Percentiles rank a stretch among this genome's conserved stretches.
Conservation (phyloP, 2,113 vertebrate species). For the Thymallus thymallus region DNA sequence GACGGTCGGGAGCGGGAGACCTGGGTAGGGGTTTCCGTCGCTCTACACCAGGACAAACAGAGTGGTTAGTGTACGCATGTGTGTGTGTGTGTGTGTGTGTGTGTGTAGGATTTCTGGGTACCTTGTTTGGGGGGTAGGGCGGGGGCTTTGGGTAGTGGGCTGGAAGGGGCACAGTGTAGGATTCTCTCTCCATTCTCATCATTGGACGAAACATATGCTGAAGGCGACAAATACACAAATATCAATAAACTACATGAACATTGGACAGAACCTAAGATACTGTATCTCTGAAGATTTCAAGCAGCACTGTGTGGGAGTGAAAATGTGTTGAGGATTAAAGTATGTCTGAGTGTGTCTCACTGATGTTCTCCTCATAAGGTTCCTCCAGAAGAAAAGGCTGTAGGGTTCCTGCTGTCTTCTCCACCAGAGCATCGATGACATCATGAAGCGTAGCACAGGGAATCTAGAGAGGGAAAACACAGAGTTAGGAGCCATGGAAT, state of each 20-base stretch:
- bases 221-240: conserved; percentile 7
- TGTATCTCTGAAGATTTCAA: no score
- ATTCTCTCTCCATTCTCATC: conserved; percentile 79
- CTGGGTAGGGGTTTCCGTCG: conserved; percentile 67
- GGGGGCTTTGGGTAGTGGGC: conserved; percentile 61
- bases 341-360: conserved; percentile 55
- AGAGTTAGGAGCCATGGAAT: not conserved
- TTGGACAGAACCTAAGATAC: no score
- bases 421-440: conserved; percentile 81
- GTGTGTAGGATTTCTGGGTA: conserved; percentile 31
- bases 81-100: not conserved
- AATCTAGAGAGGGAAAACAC: conserved; percentile 62
- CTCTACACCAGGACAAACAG: conserved; percentile 33
- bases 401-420: conserved; percentile 76
- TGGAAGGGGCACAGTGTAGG: conserved; percentile 70
- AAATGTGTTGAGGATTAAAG: not conserved
- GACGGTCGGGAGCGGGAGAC: conserved; percentile 64
- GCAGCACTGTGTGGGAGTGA: conserved; percentile 1
- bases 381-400: conserved; percentile 81
- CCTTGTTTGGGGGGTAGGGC: conserved; percentile 76
- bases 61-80: not conserved
- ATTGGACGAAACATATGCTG: conserved; percentile 80
- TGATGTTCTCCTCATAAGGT: conserved; percentile 84
- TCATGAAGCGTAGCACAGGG: conserved; percentile 80
- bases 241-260: no score